Percentiles rank a stretch among this genome's conserved stretches.
These are phyloP conservation scores for Danio rerio DNA, from an alignment of 2,113 vertebrate species.

Conservation along the genomic window GRCz12tu NC_133177.1:27992501-27993000, in stretches of 20 bases:
- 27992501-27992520: slow-evolving; percentile 12
- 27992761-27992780: neutral
- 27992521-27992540: too few species aligned
- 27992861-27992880: neutral
- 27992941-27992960: slow-evolving; percentile 79
- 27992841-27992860: neutral
- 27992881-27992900: slow-evolving; percentile 15
- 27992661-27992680: neutral
- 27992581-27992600: too few species aligned
- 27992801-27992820: slow-evolving; percentile 3
- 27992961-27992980: slow-evolving; percentile 93
- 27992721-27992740: slow-evolving; percentile 13
- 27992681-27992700: neutral
- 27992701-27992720: neutral
- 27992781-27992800: neutral
- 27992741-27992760: neutral
- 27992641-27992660: neutral
- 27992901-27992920: neutral
- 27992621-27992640: too few species aligned
- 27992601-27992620: neutral
- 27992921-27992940: slow-evolving; percentile 50
- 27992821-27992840: neutral
- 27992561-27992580: too few species aligned
- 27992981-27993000: slow-evolving; percentile 85
- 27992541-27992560: too few species aligned